Conservation (phyloP, 1,140 invertebrate genomes). For the Drosophila bifasciata region DNA sequence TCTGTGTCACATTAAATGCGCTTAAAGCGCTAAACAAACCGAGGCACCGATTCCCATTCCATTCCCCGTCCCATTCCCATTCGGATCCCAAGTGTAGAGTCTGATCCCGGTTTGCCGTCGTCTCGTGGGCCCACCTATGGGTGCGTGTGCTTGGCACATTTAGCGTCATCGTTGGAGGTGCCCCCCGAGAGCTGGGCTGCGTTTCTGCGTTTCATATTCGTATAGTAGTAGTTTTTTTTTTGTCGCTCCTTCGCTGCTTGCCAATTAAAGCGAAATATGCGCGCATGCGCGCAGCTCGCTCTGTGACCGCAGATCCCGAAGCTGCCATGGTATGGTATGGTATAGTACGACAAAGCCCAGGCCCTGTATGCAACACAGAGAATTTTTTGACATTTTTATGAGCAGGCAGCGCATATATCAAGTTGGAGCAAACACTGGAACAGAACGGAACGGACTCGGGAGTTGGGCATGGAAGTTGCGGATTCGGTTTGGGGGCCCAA, state of each 20-base stretch:
- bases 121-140: conserved; percentile 65
- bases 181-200: conserved; percentile 30
- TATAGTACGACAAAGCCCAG: conserved; percentile 64
- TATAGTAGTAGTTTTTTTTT: conserved; percentile 1
- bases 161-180: conserved; percentile 80
- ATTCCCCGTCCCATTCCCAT: not conserved
- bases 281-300: conserved; percentile 67
- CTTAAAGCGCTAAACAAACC: conserved; percentile 82
- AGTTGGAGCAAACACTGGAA: conserved; percentile 64
- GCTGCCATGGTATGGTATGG: conserved; percentile 34
- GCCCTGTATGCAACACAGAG: conserved; percentile 64
- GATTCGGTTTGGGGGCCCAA: conserved; percentile 17
- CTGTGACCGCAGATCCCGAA: conserved; percentile 13
- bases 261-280: conserved; percentile 82
- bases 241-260: conserved; percentile 54
- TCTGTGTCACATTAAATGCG: conserved; percentile 83
- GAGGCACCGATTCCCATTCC: conserved; percentile 29
- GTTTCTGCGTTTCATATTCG: not conserved
- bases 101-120: conserved; percentile 10
- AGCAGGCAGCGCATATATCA: conserved; percentile 83
- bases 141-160: conserved; percentile 75
- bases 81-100: not conserved
- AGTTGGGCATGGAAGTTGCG: too few relatives aligned
- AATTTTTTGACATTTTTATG: conserved; percentile 84
- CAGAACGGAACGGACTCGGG: conserved; percentile 32